These are phyloP conservation scores for Buathra laborator DNA, from an alignment of 2,888 invertebrate genomes.

Conservation along the genomic window DNA sequence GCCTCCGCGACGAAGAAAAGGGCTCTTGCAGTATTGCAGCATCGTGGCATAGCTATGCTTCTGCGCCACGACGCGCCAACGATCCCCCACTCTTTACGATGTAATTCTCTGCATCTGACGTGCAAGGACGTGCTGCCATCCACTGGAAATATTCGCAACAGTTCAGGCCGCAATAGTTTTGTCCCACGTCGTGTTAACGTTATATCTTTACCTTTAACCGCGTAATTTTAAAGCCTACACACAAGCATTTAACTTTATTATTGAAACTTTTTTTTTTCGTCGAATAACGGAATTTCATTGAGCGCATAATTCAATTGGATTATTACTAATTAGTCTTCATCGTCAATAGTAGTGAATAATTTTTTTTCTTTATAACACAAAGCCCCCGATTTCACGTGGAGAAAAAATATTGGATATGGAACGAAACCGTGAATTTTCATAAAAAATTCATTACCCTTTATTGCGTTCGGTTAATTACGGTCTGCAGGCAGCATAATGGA, in stretches of 20 bases:
- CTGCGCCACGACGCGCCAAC: constrained; percentile 63
- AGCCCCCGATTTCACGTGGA: neutral
- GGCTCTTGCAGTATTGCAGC: constrained; percentile 51
- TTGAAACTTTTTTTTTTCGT: neutral
- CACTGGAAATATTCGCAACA: constrained; percentile 67
- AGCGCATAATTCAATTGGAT: neutral
- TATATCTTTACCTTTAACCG: neutral
- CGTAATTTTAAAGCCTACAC: neutral
- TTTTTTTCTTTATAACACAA: neutral
- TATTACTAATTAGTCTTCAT: neutral
- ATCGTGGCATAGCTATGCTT: constrained; percentile 49
- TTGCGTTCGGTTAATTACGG: neutral
- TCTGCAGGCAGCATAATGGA: neutral
- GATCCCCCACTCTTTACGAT: constrained; percentile 47
- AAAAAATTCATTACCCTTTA: neutral
- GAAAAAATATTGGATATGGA: neutral
- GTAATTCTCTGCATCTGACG: constrained; percentile 26
- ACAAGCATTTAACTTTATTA: neutral
- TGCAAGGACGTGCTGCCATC: constrained; percentile 79
- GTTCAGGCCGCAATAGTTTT: constrained; percentile 72
- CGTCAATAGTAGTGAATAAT: neutral
- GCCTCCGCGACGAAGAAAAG: constrained; percentile 49
- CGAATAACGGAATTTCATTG: neutral
- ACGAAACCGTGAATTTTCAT: neutral
- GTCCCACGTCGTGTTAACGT: constrained; percentile 58